Evolutionary conservation across 2,797 vertebrate genomes (phyloP), one percentile per base, ranked within the genome.

Genomic region (Pteropus rufus): DNA sequence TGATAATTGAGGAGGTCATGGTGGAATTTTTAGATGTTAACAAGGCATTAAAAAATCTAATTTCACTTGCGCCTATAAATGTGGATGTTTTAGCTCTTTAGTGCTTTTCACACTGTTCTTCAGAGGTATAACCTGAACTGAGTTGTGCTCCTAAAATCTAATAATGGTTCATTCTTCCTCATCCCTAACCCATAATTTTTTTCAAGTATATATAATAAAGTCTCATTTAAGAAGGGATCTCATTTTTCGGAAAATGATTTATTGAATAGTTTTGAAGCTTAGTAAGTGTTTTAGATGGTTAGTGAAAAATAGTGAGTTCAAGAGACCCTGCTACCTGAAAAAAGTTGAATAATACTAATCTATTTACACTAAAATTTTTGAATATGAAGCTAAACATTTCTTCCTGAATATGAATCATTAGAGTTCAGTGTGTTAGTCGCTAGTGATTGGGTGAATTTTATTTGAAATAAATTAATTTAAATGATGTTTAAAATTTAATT

Each of bases 401-500:
- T 93, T 83, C 31, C 72, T 80, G 15, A 86, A 31, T 91, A 49
- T 73, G 39, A 87, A 49, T 73, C 41, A 79, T 91, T 87, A 88
- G 56, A 86, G 23, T 77, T 86, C 76, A 79, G 24, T 87, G 82
- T 82, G 73, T 72, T 60, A 41, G 29, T 76, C 54, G 76, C 11
- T 95, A 81, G 64, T 81, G 64, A 70, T 12, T 72, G 18, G 2
- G 7, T 73, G 16, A 87, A 72, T 77, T 90, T 92, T 79, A 86
- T 77, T 64, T 58, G 15, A 77, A 87, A 90, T 77, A 73, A 65
- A 18, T 77, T 24, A 76, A 24, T 77, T 64, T 86, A 85, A 67
- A 54, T 89, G 79, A 70, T 84, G 65, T 36, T 93, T 91, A 94
- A 91, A 56, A 81, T 89, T 80, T 65, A 46, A 46, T 62, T 95